phyloP scores from a whole-genome alignment of 1,140 invertebrate species.

The Lasioglossum albipes region DNA sequence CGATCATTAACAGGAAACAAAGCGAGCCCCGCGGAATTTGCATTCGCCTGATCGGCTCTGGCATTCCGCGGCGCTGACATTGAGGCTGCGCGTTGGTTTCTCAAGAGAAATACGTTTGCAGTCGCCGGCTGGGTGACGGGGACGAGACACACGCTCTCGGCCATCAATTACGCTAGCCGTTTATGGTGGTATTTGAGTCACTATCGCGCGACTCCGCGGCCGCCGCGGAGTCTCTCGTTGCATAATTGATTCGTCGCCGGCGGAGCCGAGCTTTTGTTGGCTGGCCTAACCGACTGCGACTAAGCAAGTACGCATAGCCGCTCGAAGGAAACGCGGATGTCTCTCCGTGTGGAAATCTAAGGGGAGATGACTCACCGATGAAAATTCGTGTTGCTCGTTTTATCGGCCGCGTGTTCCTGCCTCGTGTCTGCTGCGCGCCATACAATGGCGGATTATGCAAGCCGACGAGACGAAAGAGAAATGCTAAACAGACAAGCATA shows the following conservation, averaged over 20 bases:
- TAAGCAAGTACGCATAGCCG: no score
- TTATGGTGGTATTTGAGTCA: slow-evolving; percentile 6
- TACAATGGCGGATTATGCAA: background rate
- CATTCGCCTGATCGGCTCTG: background rate
- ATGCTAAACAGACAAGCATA: no score
- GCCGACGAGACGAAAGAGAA: no score
- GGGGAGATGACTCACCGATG: slow-evolving; percentile 1
- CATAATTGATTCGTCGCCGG: slow-evolving; percentile 24
- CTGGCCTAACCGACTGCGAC: background rate
- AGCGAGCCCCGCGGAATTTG: background rate
- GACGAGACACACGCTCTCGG: background rate
- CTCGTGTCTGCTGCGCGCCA: background rate
- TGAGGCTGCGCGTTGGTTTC: background rate
- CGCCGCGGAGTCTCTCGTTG: background rate
- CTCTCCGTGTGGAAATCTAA: background rate
- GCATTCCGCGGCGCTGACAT: background rate
- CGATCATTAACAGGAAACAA: no score
- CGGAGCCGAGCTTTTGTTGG: slow-evolving; percentile 10
- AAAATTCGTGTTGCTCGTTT: slow-evolving; percentile 1
- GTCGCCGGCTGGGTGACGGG: background rate
- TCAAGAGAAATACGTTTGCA: background rate
- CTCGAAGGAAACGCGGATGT: slow-evolving; percentile 4
- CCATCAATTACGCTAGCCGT: slow-evolving; percentile 19
- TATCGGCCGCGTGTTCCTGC: background rate
- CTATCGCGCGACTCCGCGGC: background rate